These are phyloP conservation scores for Chrysolophus pictus DNA, from an alignment of 2,797 vertebrate genomes.

Conservation along the genomic window DNA sequence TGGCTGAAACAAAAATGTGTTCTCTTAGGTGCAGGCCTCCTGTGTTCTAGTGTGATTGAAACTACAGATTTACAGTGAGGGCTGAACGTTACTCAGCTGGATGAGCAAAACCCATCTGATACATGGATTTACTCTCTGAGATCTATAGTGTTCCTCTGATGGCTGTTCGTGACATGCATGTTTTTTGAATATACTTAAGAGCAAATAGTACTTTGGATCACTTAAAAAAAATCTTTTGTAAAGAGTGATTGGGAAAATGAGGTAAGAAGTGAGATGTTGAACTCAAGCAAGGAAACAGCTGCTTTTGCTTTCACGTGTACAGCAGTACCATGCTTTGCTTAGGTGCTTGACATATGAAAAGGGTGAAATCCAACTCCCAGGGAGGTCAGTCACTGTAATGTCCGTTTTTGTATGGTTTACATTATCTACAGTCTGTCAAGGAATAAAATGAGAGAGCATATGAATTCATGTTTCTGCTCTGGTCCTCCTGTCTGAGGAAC, in stretches of 20 bases:
- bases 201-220: not conserved
- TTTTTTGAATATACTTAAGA: not conserved
- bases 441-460: not conserved
- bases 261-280: not conserved
- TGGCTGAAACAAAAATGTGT: not conserved
- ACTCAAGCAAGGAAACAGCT: not conserved
- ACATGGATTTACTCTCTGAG: not conserved
- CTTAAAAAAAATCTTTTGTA: not conserved
- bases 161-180: not conserved
- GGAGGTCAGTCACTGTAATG: not conserved
- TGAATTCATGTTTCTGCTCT: not conserved
- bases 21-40: conserved; percentile 17
- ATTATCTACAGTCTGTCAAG: not conserved
- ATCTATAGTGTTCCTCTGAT: not conserved
- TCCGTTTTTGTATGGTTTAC: not conserved
- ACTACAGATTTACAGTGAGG: not conserved
- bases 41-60: conserved; percentile 46
- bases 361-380: not conserved
- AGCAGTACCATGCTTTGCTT: not conserved
- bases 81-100: not conserved
- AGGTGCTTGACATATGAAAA: not conserved
- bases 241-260: not conserved
- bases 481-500: not conserved
- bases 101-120: conserved; percentile 33
- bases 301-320: not conserved